Evolutionary conservation across 2,888 invertebrate genomes (phyloP).

Genomic region (Eutolmus rufibarbis): DNA sequence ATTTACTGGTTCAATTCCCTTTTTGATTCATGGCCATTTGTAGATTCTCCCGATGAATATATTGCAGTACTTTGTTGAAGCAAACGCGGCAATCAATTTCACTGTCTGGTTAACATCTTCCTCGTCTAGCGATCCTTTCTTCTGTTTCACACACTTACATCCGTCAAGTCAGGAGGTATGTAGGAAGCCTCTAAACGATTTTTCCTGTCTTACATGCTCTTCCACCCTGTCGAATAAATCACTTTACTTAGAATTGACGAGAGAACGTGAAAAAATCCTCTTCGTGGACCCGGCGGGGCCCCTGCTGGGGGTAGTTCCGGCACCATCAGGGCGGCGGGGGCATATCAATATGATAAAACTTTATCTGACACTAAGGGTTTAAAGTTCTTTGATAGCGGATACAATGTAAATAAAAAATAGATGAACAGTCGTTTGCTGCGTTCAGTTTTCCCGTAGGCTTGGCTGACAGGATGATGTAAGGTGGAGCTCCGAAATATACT

Average conservation of each 20-base stretch:
- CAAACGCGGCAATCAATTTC: constrained; percentile 43
- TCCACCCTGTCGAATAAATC: constrained; percentile 39
- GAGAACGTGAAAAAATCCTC: constrained; percentile 28
- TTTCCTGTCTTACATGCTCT: constrained; percentile 40
- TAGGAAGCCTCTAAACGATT: constrained; percentile 38
- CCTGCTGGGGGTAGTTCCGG: neutral
- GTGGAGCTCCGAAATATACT: neutral
- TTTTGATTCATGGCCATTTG: constrained; percentile 40
- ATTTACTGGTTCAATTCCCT: constrained; percentile 36
- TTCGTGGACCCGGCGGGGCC: neutral
- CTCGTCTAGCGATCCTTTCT: constrained; percentile 36
- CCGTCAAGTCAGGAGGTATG: neutral
- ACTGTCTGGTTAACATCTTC: constrained; percentile 43
- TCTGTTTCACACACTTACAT: constrained; percentile 8
- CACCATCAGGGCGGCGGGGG: neutral
- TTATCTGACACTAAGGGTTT: constrained; percentile 33
- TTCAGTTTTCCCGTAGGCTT: neutral
- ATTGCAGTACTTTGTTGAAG: constrained; percentile 42
- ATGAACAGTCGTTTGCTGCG: neutral
- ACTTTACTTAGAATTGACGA: constrained; percentile 39
- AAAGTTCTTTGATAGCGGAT: constrained; percentile 12
- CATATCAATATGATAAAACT: constrained; percentile 41
- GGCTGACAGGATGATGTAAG: neutral
- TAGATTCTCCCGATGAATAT: constrained; percentile 32
- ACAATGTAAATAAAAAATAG: constrained; percentile 21